Evolutionary conservation across 2,888 invertebrate genomes (phyloP).

Genomic region (Patella depressa): DNA sequence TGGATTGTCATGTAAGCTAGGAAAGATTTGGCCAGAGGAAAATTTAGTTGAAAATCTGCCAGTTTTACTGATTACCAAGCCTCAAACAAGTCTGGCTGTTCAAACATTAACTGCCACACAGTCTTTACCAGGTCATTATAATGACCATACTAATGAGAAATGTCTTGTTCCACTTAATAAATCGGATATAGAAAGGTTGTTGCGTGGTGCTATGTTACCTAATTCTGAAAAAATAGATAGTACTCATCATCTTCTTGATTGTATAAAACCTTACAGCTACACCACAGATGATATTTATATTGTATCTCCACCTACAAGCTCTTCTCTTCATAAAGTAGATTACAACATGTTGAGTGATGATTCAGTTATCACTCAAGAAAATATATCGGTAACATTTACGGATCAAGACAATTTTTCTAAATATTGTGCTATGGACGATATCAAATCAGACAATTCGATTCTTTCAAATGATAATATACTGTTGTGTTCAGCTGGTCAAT

Average conservation of each 20-base stretch:
- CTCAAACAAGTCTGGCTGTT: background rate
- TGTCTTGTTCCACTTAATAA: background rate
- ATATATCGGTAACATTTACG: background rate
- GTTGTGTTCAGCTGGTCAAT: background rate
- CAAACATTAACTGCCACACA: background rate
- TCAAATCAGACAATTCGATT: too few relatives aligned
- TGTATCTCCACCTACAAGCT: background rate
- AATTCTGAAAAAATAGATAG: background rate
- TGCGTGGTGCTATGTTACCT: background rate
- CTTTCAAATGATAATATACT: background rate
- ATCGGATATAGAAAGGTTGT: background rate
- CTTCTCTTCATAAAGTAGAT: background rate
- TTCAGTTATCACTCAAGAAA: background rate
- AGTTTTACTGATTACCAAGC: background rate
- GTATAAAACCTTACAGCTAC: too few relatives aligned
- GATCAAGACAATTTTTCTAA: background rate
- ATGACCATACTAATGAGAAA: background rate
- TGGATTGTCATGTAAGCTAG: too few relatives aligned
- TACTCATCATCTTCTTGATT: too few relatives aligned
- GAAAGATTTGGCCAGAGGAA: background rate
- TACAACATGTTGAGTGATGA: background rate
- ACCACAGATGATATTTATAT: background rate
- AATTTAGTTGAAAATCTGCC: background rate
- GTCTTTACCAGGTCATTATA: background rate
- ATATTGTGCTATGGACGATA: too few relatives aligned